These are phyloP conservation scores for Ceriagrion tenellum DNA, from an alignment of 2,888 invertebrate genomes.

Conservation along the genomic window DNA sequence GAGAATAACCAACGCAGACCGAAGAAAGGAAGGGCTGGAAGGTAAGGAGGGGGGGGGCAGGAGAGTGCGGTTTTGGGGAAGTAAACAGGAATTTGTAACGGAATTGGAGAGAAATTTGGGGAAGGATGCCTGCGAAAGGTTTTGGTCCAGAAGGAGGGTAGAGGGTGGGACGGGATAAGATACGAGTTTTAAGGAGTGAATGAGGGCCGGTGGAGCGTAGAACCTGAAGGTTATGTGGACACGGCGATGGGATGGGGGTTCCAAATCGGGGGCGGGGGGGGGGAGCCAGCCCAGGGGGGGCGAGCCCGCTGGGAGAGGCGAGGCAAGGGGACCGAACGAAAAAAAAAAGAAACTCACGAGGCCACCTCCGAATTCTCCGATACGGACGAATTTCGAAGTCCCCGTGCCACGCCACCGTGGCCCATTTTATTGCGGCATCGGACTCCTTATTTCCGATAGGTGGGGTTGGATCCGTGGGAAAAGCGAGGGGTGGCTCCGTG, in stretches of 20 bases:
- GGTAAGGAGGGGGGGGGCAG: background rate
- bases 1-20: background rate
- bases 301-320: background rate
- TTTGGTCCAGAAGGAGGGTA: background rate
- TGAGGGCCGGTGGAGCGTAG: constrained; percentile 19
- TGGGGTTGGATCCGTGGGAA: background rate
- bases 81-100: constrained; percentile 46
- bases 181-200: constrained; percentile 36
- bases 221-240: background rate
- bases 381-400: constrained; percentile 6
- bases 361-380: background rate
- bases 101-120: constrained; percentile 14
- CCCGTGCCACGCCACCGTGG: background rate
- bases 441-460: constrained; percentile 40
- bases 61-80: background rate
- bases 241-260: background rate
- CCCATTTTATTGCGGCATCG: constrained; percentile 55
- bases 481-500: background rate
- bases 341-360: background rate
- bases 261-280: background rate
- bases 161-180: background rate
- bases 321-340: background rate
- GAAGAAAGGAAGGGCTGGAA: background rate
- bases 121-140: background rate
- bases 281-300: no score